Base-by-base conservation (phyloP, 2,888 invertebrate genomes). In the Subacronicta megacephala region DNA sequence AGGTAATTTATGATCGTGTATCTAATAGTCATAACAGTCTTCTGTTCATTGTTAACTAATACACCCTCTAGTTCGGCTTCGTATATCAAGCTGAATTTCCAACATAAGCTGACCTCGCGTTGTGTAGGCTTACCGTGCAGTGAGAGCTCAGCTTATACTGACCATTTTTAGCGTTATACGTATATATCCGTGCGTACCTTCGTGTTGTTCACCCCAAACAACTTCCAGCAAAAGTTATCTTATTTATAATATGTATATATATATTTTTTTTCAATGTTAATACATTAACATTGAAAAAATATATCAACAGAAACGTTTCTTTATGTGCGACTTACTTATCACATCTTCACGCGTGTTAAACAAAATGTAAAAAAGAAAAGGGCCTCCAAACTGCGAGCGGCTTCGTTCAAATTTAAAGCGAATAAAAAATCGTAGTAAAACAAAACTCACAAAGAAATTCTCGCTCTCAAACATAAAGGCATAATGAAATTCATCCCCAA, bases 401-500 rank as follows among this genome's bases (percentile, higher is more conserved):
- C 36, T 60, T 12, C 40, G 7, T 17, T 43, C 37, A 63, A 82
- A 84, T 86, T 86, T 82, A 85, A 86, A 85, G 78, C 78, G 80
- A 85, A 83, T 79, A 82, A 89, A 87, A 85, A 86, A 88, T 80
- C 80, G 75, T 72, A 80, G 84, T 84, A 84, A 88, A 87, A 88
- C 84, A 82, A 80, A 77, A 70, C 75, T 74, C 78, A 81, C 80
- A 84, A 87, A 88, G 87, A 88, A 89, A 85, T 87, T 82, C 85
- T 81, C 83, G 84, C 84, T 84, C 80, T 81, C 82, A 82, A 87
- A 87, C 87, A 85, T 88, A 87, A 89, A 90, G 88, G 88, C 87
- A 82, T 91, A 92, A 93, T 93, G 90, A 93, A 92, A 93, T 93
- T 90, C 89, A 93, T 92, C 88, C 92, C 91, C 92, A 80, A 84